Base-by-base conservation (phyloP, 1,140 invertebrate genomes). In the Coenobita brevimanus region DNA sequence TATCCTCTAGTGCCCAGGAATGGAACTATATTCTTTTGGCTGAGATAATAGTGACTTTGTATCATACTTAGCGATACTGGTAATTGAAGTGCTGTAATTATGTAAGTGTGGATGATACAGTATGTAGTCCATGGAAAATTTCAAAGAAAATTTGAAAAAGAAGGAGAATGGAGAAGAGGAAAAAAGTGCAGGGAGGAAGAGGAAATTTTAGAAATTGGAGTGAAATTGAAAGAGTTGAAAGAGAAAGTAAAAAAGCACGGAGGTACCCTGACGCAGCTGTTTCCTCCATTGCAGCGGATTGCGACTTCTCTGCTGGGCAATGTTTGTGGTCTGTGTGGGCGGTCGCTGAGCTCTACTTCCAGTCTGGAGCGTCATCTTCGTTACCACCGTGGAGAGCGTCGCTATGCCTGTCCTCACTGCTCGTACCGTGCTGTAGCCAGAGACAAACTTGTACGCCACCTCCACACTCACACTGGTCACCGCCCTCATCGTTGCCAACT, bases 331-430 rank as follows among this genome's bases (percentile, higher is more conserved):
- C 76, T 87, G n/a, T 88, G 86, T 41, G 78, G 86, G 43, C 67
- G 79, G 15, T 21, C 69, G 6, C 69, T 81, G 46, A 88, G 79
- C 69, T 82, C 78, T 15, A 43, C 86, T n/a, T 81, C 86, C n/a
- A 82, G 78, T 54, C 67, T 90, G 57, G 90, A 90, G 64, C 82
- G 90, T 0, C 90, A 90, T 73, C 89, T 90, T 67, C 82, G 85
- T 30, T 89, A 88, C 60, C 90, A 90, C 71, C 75, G 82, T 13
- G 90, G 90, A 62, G 90, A 90, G 64, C 78, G 90, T 15, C 84
- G 79, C 21, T 85, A 89, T 67, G 95, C 95, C 90, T 97, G 97
- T 92, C 94, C 94, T 89, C 94, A 95, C 89, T 97, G 97, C 92
- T 79, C 86, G 8, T 88, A 88, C 67, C 78, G 86, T 27, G 78